Evolutionary conservation across 2,797 vertebrate genomes (phyloP), one percentile per base, ranked within the genome.

Genomic region (Cirrhinus mrigala): DNA sequence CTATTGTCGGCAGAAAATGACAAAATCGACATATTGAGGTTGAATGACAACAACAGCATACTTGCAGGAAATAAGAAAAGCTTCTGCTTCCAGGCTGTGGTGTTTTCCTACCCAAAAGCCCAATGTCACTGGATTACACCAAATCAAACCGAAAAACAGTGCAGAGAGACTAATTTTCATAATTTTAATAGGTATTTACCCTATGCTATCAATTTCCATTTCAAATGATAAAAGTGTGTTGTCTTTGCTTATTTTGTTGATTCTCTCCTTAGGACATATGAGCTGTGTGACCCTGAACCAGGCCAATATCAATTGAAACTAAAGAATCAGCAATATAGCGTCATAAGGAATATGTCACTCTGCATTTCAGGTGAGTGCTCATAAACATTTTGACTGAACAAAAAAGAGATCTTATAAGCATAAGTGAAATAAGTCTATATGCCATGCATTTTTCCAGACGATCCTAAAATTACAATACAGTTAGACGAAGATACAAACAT

Each of bases 221-320:
- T 37, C 8, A 14, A 40, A 15, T 40, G 16, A 54, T 52, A 82
- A 37, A 4, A 22, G 18, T 60, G 22, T 64, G 66, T 60, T 52
- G 50, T 64, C n/a, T 82, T 81, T 60, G 14, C 82, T 82, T 14
- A 37, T 58, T 86, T 9, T 66, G 14, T 70, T 83, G 12, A 86
- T 79, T 82, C 70, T 44, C 15, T 87, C 44, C 37, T 27, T 78
- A 96, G 96, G 48, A 92, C 90, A 15, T 95, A 96, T 22, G 91
- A 88, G 81, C 92, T 97, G 68, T 97, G 96, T 90, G 81, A 91
- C 77, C 92, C 76, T 87, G 82, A 91, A 87, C 92, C 97, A 18
- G 98, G 98, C 62, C 90, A 94, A 56, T 98, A 99, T 58, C 88
- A 94, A 60, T 95, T 99, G 86, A 94, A 96, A 54, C 89, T 97